phyloP scores from a whole-genome alignment of 2,113 vertebrate species.

The Eulacestoma nigropectus region DNA sequence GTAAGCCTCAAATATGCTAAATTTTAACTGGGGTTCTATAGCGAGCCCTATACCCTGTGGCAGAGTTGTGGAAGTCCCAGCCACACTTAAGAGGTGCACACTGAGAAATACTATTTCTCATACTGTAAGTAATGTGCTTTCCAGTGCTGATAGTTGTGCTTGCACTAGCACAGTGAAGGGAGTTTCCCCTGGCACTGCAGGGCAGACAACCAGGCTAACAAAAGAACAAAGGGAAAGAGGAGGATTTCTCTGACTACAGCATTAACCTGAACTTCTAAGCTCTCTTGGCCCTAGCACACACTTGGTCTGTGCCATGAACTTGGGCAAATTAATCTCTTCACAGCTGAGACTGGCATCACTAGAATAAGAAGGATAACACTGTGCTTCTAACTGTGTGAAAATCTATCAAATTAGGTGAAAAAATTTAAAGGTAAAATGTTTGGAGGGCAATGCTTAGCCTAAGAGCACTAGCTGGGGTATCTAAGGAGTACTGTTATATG shows the following conservation, averaged over 20 bases:
- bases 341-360: not conserved
- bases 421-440: not conserved
- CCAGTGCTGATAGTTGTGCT: not conserved
- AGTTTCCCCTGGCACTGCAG: not conserved
- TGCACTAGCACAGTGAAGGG: not conserved
- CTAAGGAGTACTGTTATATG: not conserved
- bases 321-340: not conserved
- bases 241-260: not conserved
- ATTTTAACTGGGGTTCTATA: not conserved
- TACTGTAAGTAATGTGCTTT: not conserved
- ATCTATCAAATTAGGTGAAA: not conserved
- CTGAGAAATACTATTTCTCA: not conserved
- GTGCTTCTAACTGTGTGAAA: not conserved
- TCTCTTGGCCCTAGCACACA: not conserved
- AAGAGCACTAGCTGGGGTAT: not conserved
- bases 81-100: not conserved
- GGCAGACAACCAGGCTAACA: not conserved
- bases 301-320: not conserved
- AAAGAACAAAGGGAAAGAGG: not conserved
- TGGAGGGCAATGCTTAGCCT: not conserved
- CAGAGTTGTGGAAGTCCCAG: not conserved
- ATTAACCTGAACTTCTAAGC: not conserved
- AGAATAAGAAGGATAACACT: not conserved
- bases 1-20: not conserved
- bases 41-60: not conserved